These are phyloP conservation scores for Carapus acus DNA, from an alignment of 2,797 vertebrate species.

Conservation along the genomic window DNA sequence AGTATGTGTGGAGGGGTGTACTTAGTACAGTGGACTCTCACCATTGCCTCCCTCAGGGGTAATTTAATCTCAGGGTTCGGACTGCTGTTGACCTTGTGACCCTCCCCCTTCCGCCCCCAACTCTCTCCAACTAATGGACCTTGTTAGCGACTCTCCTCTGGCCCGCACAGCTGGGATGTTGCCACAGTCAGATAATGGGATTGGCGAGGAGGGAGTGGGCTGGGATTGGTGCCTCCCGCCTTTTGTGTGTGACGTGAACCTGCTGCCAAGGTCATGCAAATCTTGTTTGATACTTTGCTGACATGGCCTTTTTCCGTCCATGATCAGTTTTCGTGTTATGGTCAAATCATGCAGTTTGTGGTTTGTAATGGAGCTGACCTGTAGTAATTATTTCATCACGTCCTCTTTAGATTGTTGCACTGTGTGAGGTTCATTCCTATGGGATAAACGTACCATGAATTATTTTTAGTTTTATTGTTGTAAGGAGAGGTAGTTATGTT, in stretches of 20 bases:
- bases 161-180: conserved; percentile 58
- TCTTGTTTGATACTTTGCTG: conserved; percentile 3
- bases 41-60: conserved; percentile 51
- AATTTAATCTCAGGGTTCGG: conserved; percentile 70
- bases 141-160: conserved; percentile 64
- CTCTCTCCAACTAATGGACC: conserved; percentile 71
- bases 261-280: conserved; percentile 21
- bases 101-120: conserved; percentile 70
- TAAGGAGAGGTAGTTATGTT: too few relatives aligned
- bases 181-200: conserved; percentile 57
- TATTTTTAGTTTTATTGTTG: too few relatives aligned
- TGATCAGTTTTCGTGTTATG: too few relatives aligned
- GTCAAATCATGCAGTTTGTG: too few relatives aligned
- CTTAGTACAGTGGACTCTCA: conserved; percentile 25
- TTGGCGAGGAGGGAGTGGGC: conserved; percentile 47
- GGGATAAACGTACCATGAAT: too few relatives aligned
- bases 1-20: conserved; percentile 1
- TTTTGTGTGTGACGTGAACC: conserved; percentile 22
- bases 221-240: conserved; percentile 18
- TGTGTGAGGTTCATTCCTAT: too few relatives aligned
- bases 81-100: conserved; percentile 66
- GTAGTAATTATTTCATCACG: too few relatives aligned
- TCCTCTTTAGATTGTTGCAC: too few relatives aligned
- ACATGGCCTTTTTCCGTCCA: too few relatives aligned
- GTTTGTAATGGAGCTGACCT: too few relatives aligned